A percentile compares a stretch with the other conserved stretches of the same genome.
Evolutionary conservation across 2,113 vertebrate species (phyloP).

Genomic region (Gulo gulo): DNA sequence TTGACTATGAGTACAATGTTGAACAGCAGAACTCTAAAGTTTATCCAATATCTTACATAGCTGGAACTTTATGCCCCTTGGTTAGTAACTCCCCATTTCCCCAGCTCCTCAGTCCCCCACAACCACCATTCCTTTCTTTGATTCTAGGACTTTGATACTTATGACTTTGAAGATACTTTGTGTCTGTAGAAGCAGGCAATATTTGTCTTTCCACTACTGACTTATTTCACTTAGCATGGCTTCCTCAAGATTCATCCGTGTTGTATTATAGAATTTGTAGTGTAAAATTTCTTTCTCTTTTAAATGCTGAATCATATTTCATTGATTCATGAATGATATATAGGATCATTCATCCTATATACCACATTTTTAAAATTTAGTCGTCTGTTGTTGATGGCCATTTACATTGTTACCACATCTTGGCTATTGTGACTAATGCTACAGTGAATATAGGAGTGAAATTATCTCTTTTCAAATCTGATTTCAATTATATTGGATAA

Average conservation of each 20-base stretch:
- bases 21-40: not conserved
- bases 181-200: not conserved
- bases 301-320: not conserved
- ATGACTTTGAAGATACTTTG: not conserved
- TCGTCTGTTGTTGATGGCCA: too few species aligned
- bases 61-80: not conserved
- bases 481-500: not conserved
- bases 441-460: not conserved
- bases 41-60: not conserved
- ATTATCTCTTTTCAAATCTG: not conserved
- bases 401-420: too few species aligned
- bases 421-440: not conserved
- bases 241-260: not conserved
- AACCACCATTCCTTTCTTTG: not conserved
- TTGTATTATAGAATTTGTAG: not conserved
- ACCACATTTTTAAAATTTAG: not conserved
- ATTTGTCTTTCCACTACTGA: not conserved
- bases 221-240: not conserved
- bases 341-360: too few species aligned
- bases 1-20: rapidly evolving
- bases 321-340: too few species aligned
- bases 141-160: not conserved
- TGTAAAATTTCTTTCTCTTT: not conserved
- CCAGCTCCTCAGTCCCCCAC: not conserved
- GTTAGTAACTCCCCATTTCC: not conserved